Conservation (phyloP, 2,113 vertebrate genomes). For the Thryonomys swinderianus region DNA sequence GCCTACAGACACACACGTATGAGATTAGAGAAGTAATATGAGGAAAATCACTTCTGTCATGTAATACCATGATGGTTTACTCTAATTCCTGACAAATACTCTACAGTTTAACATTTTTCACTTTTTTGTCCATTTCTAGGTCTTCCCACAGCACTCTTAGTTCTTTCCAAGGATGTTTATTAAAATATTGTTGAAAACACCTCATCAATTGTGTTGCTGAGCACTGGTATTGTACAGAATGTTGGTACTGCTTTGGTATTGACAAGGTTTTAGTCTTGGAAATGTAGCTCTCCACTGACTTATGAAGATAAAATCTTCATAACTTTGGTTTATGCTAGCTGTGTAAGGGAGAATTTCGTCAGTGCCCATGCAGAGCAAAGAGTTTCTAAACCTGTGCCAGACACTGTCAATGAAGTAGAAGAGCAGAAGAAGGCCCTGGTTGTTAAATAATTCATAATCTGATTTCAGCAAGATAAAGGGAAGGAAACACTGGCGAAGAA, state of each 20-base stretch:
- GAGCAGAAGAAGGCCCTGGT: fast-evolving
- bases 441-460: slow-evolving; percentile 1
- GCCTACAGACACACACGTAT: slow-evolving; percentile 43
- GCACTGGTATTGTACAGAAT: background rate
- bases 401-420: background rate
- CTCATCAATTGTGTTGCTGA: background rate
- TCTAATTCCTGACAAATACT: slow-evolving; percentile 14
- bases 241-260: background rate
- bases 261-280: background rate
- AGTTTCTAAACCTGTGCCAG: background rate
- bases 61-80: background rate
- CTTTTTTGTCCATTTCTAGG: background rate
- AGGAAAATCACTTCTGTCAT: slow-evolving; percentile 55
- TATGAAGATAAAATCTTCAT: background rate
- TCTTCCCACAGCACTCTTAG: background rate
- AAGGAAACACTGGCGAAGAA: background rate
- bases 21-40: slow-evolving; percentile 51
- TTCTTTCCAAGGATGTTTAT: background rate
- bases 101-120: background rate
- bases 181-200: background rate
- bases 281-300: background rate
- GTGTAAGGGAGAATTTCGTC: background rate
- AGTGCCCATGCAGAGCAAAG: background rate
- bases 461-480: background rate
- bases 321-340: background rate